Evolutionary conservation across 2,797 vertebrate species (phyloP), one percentile per base, ranked within the genome.

Genomic region (Bovichtus diacanthus): DNA sequence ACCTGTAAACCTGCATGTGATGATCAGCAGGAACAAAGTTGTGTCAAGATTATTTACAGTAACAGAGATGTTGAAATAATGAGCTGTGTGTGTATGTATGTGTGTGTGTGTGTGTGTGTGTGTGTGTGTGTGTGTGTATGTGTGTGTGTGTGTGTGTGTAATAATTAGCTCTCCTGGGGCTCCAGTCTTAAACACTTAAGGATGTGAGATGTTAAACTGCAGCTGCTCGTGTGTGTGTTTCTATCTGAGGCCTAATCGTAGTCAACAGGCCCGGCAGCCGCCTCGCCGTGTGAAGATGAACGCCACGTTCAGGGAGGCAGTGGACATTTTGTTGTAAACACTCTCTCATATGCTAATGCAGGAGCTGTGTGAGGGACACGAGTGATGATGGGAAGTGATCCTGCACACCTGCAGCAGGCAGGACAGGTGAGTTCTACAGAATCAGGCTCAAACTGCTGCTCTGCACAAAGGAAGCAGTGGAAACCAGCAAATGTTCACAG

Each of bases 81-180:
- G 95, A 96, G 90, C 92, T 92, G 49, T 51, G 23, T 51, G 23
- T 51, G 23, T 51, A 13, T 49, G 6, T 54, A 13, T 46, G 83
- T 91, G 85, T 69, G 12, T 70, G 51, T 55, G 53, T 71, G 38
- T 39, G 23, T 49, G 25, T 60, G 60, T 53, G 41, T 49, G 23
- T 39, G 59, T 46, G 53, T 69, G 66, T 47, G 31, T 31, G 11
- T 51, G 43, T 55, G 36, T 65, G 9, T 51, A 43, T 47, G 29
- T 67, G 16, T 29, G 73, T 49, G 23, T 36, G 44, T 36, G 16
- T 23, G 50, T 61, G 34, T 53, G 39, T 81, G n/a, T n/a, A n/a
- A 85, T 98, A 97, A 97, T 97, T 93, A 97, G 96, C 90, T 97
- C 97, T 95, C 96, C 51, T 86, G 96, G 96, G 96, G 96, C 92